Evolutionary conservation across 2,888 invertebrate genomes (phyloP).

Genomic region (Orgyia antiqua): DNA sequence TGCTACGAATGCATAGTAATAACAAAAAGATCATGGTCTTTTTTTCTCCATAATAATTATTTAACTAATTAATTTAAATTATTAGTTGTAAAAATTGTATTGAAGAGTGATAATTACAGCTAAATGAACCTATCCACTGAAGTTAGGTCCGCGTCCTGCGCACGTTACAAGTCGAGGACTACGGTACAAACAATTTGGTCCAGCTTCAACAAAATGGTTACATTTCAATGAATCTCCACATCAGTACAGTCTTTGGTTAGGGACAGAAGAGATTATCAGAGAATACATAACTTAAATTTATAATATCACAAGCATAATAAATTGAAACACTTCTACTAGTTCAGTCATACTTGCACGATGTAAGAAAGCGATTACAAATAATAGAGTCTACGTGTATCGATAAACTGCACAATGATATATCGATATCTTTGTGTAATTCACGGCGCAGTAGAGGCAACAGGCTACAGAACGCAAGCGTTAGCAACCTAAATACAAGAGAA

Average conservation of each 20-base stretch:
- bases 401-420: too few species aligned
- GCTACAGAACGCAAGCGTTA: too few species aligned
- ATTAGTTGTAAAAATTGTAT: conserved; percentile 47
- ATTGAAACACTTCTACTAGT: conserved; percentile 38
- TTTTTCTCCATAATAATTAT: conserved; percentile 48
- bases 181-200: conserved; percentile 60
- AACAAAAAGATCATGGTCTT: conserved; percentile 60
- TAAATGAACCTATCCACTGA: conserved; percentile 44
- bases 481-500: conserved; percentile 6
- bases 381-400: too few species aligned
- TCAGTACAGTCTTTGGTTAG: conserved; percentile 74
- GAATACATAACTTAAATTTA: conserved; percentile 62
- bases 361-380: conserved; percentile 17
- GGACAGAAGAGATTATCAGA: conserved; percentile 59
- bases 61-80: conserved; percentile 38
- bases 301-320: conserved; percentile 73
- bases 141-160: conserved; percentile 5
- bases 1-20: conserved; percentile 61
- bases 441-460: too few species aligned
- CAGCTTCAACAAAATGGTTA: conserved; percentile 61
- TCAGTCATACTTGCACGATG: conserved; percentile 33
- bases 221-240: conserved; percentile 48
- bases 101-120: conserved; percentile 46
- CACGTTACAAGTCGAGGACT: conserved; percentile 7
- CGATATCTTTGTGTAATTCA: too few species aligned